phyloP scores from a whole-genome alignment of 2,113 vertebrate species.

The Xerus inauris region DNA sequence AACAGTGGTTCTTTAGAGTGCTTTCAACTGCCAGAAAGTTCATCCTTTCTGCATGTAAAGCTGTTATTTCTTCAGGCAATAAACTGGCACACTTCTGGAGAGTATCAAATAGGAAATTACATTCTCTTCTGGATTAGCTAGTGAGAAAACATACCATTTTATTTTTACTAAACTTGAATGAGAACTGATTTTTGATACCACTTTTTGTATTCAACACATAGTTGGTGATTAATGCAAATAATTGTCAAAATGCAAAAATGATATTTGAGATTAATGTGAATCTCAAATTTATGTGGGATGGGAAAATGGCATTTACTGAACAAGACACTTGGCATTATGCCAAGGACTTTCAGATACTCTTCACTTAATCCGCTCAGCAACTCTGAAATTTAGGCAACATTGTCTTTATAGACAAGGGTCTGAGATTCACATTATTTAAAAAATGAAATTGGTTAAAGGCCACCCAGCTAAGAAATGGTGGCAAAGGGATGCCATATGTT shows the following conservation, averaged over 20 bases:
- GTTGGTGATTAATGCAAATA: not conserved
- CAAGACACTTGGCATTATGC: not conserved
- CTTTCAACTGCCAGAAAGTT: slow-evolving; percentile 32
- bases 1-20: not conserved
- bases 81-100: not conserved
- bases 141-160: not conserved
- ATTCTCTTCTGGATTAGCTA: not conserved
- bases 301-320: not conserved
- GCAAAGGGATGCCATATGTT: not conserved
- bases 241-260: not conserved
- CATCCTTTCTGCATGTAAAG: not conserved
- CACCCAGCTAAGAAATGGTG: not conserved
- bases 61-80: slow-evolving; percentile 47
- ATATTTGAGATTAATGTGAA: not conserved
- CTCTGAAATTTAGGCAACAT: not conserved
- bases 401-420: not conserved
- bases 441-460: slow-evolving; percentile 26
- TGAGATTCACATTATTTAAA: slow-evolving; percentile 3
- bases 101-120: slow-evolving; percentile 1
- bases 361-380: not conserved
- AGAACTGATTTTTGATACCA: not conserved
- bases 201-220: not conserved
- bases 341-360: not conserved
- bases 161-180: slow-evolving; percentile 44
- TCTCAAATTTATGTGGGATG: not conserved